phyloP scores from a whole-genome alignment of 2,797 vertebrate genomes.

The Bovichtus diacanthus region DNA sequence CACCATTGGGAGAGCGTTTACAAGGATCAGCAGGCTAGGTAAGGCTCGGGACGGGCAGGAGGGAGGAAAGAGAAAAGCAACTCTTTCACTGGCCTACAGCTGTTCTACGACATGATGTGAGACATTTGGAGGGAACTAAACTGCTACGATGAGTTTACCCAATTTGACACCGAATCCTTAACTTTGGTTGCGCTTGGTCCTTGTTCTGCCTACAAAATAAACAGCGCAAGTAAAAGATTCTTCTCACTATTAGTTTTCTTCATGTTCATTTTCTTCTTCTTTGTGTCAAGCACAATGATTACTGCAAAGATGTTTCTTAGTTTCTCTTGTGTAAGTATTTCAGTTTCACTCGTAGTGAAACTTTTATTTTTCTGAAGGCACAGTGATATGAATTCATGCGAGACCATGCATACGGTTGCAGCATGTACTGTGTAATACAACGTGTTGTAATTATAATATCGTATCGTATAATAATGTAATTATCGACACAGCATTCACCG shows the following conservation, averaged over 20 bases:
- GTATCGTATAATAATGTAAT: no score
- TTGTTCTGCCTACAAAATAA: neutral
- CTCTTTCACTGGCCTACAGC: neutral
- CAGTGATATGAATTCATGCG: neutral
- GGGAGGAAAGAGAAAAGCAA: neutral
- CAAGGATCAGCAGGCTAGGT: conserved; percentile 13
- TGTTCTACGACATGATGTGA: neutral
- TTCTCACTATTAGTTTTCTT: neutral
- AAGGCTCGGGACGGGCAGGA: neutral
- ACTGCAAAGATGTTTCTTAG: neutral
- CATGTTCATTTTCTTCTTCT: neutral
- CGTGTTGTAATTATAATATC: no score
- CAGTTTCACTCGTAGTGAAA: neutral
- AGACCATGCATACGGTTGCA: neutral
- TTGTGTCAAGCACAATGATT: neutral
- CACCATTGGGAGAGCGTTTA: conserved; percentile 11
- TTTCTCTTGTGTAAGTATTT: neutral
- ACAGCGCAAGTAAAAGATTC: no score
- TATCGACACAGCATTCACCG: neutral
- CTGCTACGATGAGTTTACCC: neutral
- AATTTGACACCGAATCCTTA: no score
- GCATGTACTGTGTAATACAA: neutral
- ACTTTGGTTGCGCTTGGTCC: no score
- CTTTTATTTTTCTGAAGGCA: neutral
- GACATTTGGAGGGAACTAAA: neutral